phyloP scores from a whole-genome alignment of 2,797 vertebrate genomes.

The Lithobates sylvaticus region DNA sequence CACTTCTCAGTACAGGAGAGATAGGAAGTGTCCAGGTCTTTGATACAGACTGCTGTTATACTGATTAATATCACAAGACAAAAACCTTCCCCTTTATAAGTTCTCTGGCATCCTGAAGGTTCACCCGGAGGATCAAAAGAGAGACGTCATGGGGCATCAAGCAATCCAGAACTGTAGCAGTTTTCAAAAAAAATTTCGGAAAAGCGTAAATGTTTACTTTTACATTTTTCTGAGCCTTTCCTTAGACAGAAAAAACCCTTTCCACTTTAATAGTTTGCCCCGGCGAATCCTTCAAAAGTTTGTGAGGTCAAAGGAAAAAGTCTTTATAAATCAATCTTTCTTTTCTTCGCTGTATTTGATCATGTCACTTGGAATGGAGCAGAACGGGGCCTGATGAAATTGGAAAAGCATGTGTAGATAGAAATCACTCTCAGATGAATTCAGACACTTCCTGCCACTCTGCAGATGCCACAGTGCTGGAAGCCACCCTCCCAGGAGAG shows the following conservation, averaged over 20 bases:
- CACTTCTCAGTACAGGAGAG: neutral
- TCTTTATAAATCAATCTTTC: slow-evolving; percentile 72
- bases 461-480: slow-evolving; percentile 87
- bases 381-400: slow-evolving; percentile 82
- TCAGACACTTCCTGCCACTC: slow-evolving; percentile 92
- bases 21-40: neutral
- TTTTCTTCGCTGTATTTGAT: slow-evolving; percentile 79
- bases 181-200: slow-evolving; percentile 15
- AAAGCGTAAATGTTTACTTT: slow-evolving; percentile 35
- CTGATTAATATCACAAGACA: slow-evolving; percentile 7
- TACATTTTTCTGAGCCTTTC: slow-evolving; percentile 19
- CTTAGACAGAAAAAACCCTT: slow-evolving; percentile 21
- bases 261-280: slow-evolving; percentile 37
- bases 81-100: slow-evolving; percentile 28
- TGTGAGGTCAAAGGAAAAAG: slow-evolving; percentile 78
- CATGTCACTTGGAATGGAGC: slow-evolving; percentile 82
- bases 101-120: slow-evolving; percentile 16
- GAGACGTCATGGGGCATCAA: slow-evolving; percentile 20
- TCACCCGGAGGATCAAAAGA: slow-evolving; percentile 23
- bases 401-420: slow-evolving; percentile 92
- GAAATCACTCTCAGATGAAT: slow-evolving; percentile 88
- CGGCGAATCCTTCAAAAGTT: slow-evolving; percentile 60
- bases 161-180: neutral
- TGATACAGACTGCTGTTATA: neutral
- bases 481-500: slow-evolving; percentile 89